Conservation (phyloP, 2,888 invertebrate genomes). For the Latheticus oryzae region DNA sequence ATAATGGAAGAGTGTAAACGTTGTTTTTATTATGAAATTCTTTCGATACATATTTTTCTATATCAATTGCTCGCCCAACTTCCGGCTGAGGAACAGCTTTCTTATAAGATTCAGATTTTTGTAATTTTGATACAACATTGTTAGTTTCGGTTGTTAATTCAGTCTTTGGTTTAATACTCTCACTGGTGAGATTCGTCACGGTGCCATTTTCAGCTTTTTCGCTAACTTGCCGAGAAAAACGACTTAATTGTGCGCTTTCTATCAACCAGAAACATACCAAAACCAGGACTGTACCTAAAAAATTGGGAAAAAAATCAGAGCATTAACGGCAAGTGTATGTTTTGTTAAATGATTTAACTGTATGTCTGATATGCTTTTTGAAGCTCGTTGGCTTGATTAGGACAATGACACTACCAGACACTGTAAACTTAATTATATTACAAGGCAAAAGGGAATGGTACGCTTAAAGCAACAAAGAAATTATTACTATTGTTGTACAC, state of each 20-base stretch:
- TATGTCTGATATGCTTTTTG: conserved; percentile 39
- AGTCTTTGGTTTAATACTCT: conserved; percentile 55
- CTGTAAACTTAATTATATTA: conserved; percentile 29
- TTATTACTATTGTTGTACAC: conserved; percentile 20
- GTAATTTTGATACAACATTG: conserved; percentile 27
- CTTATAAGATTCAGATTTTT: conserved; percentile 22
- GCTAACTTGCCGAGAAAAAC: conserved; percentile 7
- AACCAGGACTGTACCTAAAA: conserved; percentile 26
- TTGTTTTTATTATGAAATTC: conserved; percentile 68
- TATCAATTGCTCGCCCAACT: conserved; percentile 59
- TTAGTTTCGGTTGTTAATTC: conserved; percentile 48
- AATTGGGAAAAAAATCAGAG: neutral
- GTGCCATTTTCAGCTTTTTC: conserved; percentile 38
- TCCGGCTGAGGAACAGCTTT: conserved; percentile 29
- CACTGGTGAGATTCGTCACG: conserved; percentile 28
- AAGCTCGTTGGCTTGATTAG: conserved; percentile 42
- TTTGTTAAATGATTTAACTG: conserved; percentile 32
- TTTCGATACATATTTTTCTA: conserved; percentile 66
- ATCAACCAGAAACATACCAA: conserved; percentile 19
- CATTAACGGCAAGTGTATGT: conserved; percentile 19
- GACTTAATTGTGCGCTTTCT: conserved; percentile 12
- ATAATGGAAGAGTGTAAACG: conserved; percentile 68
- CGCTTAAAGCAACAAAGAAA: too few relatives aligned
- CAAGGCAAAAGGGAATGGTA: too few relatives aligned
- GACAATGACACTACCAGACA: conserved; percentile 47